phyloP scores from a whole-genome alignment of 2,888 invertebrate genomes.

The Cosmopolites sordidus region DNA sequence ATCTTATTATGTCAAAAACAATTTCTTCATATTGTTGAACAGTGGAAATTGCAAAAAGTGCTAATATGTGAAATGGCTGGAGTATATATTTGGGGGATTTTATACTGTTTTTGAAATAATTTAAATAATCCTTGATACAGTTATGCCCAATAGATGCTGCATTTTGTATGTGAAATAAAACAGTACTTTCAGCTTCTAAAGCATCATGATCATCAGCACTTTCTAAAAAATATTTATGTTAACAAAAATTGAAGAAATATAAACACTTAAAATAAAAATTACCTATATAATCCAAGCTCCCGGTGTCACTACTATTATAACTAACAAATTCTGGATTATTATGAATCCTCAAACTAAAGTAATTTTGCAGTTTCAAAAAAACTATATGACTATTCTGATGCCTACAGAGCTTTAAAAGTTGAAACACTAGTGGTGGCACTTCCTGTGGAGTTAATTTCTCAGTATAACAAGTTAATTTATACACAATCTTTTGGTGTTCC shows the following conservation, averaged over 20 bases:
- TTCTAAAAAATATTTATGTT: constrained; percentile 45
- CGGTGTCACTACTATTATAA: constrained; percentile 31
- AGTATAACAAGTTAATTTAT: constrained; percentile 58
- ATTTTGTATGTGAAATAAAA: constrained; percentile 56
- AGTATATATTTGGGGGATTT: constrained; percentile 57
- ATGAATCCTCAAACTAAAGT: constrained; percentile 43
- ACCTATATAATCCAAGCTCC: constrained; percentile 42
- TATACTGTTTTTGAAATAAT: constrained; percentile 50
- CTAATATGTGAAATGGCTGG: constrained; percentile 61
- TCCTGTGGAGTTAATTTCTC: constrained; percentile 57
- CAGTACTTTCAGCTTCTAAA: constrained; percentile 58
- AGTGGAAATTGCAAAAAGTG: constrained; percentile 53
- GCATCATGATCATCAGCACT: constrained; percentile 50
- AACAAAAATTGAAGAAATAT: constrained; percentile 1
- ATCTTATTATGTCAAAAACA: constrained; percentile 46
- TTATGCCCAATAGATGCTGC: constrained; percentile 47
- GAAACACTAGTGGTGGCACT: constrained; percentile 64
- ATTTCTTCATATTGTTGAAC: constrained; percentile 49
- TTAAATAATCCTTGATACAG: constrained; percentile 49
- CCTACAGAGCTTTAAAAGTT: constrained; percentile 58
- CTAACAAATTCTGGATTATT: constrained; percentile 28
- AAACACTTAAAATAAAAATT: constrained; percentile 23
- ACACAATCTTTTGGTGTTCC: constrained; percentile 59
- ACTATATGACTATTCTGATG: constrained; percentile 43
- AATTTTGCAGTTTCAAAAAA: constrained; percentile 43